These are phyloP conservation scores for Leptoclinus maculatus DNA, from an alignment of 2,797 vertebrate species.

Conservation along the genomic window DNA sequence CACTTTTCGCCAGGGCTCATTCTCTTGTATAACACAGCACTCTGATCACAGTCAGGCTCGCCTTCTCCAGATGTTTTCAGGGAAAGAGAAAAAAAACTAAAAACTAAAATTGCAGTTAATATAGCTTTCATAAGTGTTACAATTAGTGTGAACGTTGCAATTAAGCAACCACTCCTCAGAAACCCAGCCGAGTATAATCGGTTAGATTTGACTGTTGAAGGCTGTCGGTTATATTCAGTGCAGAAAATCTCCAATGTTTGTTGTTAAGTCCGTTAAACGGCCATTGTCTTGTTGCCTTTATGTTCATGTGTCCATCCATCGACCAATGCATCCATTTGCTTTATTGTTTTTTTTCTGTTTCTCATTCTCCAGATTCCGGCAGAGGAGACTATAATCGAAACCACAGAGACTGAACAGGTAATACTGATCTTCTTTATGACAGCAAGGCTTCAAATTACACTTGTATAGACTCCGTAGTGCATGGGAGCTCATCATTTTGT, in stretches of 20 bases:
- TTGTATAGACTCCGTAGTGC: not conserved
- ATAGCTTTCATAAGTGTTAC: not conserved
- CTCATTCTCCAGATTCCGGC: conserved; percentile 40
- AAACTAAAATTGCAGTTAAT: not conserved
- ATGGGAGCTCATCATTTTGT: not conserved
- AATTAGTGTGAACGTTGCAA: not conserved
- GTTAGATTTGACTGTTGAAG: not conserved
- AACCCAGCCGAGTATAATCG: not conserved
- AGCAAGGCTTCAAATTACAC: not conserved
- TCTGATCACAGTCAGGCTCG: not conserved
- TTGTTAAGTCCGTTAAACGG: not conserved
- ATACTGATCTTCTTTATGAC: not conserved
- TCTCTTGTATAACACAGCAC: conserved; percentile 7
- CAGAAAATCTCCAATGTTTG: not conserved
- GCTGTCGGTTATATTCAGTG: not conserved
- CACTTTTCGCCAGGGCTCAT: not conserved
- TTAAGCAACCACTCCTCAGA: not conserved
- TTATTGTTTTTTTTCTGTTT: conserved; percentile 8
- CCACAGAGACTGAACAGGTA: conserved; percentile 62
- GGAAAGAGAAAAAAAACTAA: not conserved
- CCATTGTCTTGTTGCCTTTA: not conserved
- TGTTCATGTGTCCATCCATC: not conserved
- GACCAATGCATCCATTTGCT: not conserved
- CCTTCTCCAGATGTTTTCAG: not conserved
- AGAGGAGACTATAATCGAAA: conserved; percentile 11